Evolutionary conservation across 2,113 vertebrate species (phyloP).

Genomic region (Sebastes schlegelii): DNA sequence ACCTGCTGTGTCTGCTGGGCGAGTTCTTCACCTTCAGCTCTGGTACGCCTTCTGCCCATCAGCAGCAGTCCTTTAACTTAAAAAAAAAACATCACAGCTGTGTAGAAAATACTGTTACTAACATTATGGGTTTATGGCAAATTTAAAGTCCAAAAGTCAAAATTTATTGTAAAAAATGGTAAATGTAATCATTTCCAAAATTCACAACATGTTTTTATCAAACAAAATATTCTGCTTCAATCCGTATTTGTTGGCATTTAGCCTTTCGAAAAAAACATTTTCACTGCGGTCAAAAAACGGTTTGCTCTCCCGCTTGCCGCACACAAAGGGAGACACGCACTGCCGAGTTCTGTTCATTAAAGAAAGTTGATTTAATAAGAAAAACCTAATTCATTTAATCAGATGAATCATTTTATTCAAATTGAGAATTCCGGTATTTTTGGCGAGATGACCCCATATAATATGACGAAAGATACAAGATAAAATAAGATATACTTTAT

Average conservation of each 20-base stretch:
- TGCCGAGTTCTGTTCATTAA: background rate
- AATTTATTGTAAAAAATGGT: background rate
- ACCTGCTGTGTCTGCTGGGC: slow-evolving; percentile 89
- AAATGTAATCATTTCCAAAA: no score
- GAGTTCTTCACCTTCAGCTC: slow-evolving; percentile 86
- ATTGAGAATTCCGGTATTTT: background rate
- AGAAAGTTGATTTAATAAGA: background rate
- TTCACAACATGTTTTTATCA: no score
- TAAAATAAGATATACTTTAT: no score
- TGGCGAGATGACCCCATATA: background rate
- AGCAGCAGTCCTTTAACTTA: background rate
- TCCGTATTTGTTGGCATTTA: no score
- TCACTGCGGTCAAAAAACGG: no score
- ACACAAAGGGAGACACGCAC: background rate
- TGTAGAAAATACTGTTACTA: background rate
- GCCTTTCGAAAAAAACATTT: no score
- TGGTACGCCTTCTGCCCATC: slow-evolving; percentile 63
- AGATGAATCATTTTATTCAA: background rate
- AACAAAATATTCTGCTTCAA: no score
- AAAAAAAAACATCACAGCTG: background rate
- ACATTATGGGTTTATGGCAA: background rate
- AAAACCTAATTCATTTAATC: no score
- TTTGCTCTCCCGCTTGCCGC: background rate
- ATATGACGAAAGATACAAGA: background rate
- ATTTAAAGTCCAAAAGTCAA: no score